Percentiles rank a stretch among this genome's conserved stretches.
Evolutionary conservation across 1,140 invertebrate genomes (phyloP).

Genomic region (Conus betulinus): DNA sequence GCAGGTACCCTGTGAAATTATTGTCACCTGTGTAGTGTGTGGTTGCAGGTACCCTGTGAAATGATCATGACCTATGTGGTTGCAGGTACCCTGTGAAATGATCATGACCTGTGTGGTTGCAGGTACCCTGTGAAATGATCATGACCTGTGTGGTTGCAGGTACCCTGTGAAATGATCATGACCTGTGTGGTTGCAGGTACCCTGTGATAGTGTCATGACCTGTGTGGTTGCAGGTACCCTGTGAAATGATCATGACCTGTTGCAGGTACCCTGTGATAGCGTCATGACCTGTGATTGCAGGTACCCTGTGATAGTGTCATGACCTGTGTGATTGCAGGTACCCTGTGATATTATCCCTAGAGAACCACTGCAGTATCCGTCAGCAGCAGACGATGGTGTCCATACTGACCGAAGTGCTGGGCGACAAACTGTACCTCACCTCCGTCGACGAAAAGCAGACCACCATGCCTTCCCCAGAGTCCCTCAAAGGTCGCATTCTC

Average conservation of each 20-base stretch:
- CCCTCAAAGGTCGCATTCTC: slow-evolving; percentile 64
- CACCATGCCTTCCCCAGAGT: slow-evolving; percentile 65
- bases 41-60: slow-evolving; percentile 77
- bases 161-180: too few relatives aligned
- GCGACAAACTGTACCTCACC: slow-evolving; percentile 64
- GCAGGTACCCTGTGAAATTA: too few relatives aligned
- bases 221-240: too few relatives aligned
- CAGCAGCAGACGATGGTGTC: slow-evolving; percentile 97
- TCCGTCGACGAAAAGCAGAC: slow-evolving; percentile 52
- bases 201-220: background rate
- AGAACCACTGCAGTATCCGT: slow-evolving; percentile 97
- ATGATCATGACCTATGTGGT: slow-evolving; percentile 83
- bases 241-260: background rate
- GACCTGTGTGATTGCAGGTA: slow-evolving; percentile 79
- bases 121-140: slow-evolving; percentile 89
- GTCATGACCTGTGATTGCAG: slow-evolving; percentile 82
- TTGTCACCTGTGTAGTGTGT: too few relatives aligned
- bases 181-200: too few relatives aligned
- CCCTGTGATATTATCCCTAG: slow-evolving; percentile 97
- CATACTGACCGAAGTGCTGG: slow-evolving; percentile 87
- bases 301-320: background rate
- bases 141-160: too few relatives aligned
- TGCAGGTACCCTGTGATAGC: slow-evolving; percentile 94
- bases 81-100: slow-evolving; percentile 93
- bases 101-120: slow-evolving; percentile 81